A percentile compares a stretch with the other conserved stretches of the same genome.
These are phyloP conservation scores for Lerema accius DNA, from an alignment of 1,140 invertebrate genomes.

Conservation along the genomic window DNA sequence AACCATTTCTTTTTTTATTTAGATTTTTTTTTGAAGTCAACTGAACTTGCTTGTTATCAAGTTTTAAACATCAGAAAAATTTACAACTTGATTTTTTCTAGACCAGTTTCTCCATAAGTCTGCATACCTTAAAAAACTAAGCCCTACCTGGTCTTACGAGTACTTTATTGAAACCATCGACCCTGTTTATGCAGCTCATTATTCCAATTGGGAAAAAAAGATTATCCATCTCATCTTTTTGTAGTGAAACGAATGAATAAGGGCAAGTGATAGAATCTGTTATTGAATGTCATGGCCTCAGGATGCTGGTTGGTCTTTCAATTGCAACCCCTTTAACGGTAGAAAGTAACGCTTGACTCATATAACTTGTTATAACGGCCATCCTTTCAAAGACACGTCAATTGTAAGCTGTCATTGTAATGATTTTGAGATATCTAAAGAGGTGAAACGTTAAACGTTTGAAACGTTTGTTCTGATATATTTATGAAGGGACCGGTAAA, in stretches of 20 bases:
- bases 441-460: constrained; percentile 34
- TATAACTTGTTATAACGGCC: constrained; percentile 36
- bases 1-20: too few species aligned
- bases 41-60: too few species aligned
- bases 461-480: constrained; percentile 36
- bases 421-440: constrained; percentile 36
- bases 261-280: background rate
- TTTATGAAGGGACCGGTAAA: constrained; percentile 42
- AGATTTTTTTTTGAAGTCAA: too few species aligned
- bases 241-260: background rate
- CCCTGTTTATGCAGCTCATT: constrained; percentile 3
- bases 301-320: constrained; percentile 26
- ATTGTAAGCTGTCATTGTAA: too few species aligned
- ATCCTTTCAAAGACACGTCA: constrained; percentile 15
- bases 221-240: constrained; percentile 4
- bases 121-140: too few species aligned
- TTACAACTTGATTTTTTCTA: too few species aligned
- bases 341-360: constrained; percentile 1
- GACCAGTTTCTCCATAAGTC: too few species aligned
- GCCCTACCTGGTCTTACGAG: too few species aligned
- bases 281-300: constrained; percentile 4
- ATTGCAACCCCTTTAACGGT: constrained; percentile 39
- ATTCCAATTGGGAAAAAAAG: background rate
- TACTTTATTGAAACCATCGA: too few species aligned
- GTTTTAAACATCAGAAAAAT: too few species aligned